phyloP scores from a whole-genome alignment of 2,113 vertebrate genomes.

The Diphyllodes magnificus region DNA sequence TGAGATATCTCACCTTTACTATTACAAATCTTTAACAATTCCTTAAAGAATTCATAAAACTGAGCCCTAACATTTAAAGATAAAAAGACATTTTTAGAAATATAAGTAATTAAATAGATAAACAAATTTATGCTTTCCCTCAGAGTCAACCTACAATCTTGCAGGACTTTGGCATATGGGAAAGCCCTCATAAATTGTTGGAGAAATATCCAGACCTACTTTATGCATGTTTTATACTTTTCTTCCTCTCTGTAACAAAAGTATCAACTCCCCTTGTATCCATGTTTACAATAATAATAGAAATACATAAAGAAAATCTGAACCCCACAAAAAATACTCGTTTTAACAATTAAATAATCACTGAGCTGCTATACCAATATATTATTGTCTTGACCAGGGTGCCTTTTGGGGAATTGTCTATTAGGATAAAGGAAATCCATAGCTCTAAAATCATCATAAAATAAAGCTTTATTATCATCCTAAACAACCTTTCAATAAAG shows the following conservation, averaged over 20 bases:
- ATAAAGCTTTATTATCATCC: not conserved
- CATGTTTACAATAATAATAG: not conserved
- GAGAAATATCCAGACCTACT: not conserved
- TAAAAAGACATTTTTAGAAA: not conserved
- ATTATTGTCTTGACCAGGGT: not conserved
- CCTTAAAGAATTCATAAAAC: not conserved
- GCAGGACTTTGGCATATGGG: not conserved
- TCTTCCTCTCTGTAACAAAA: not conserved
- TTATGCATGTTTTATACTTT: not conserved
- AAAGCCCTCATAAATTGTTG: not conserved
- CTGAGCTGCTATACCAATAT: not conserved
- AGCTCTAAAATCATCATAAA: not conserved
- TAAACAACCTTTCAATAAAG: not conserved
- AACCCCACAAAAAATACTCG: fast-evolving
- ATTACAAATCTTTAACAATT: not conserved
- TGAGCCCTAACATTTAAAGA: not conserved
- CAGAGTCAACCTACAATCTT: not conserved
- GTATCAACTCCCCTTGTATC: not conserved
- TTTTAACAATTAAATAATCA: not conserved
- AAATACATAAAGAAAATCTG: not conserved
- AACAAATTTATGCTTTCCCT: not conserved
- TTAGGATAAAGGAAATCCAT: not conserved
- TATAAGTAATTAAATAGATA: not conserved
- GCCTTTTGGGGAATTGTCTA: not conserved
- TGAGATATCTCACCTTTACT: not conserved